phyloP scores from a whole-genome alignment of 2,888 invertebrate genomes.

The Alsophila aescularia region DNA sequence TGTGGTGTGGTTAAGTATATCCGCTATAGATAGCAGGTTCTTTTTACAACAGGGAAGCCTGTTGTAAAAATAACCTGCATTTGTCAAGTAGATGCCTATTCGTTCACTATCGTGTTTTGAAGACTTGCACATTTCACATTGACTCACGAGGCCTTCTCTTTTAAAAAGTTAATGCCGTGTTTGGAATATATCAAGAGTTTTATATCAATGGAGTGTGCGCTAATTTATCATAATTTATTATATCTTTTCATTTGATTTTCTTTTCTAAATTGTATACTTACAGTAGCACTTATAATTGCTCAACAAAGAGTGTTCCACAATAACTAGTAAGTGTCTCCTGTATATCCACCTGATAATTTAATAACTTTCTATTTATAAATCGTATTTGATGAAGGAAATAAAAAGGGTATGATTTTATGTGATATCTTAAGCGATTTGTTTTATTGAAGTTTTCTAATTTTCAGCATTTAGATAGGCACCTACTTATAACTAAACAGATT shows the following conservation, averaged over 20 bases:
- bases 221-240: conserved; percentile 1
- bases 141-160: too few species aligned
- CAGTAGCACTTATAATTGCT: conserved; percentile 74
- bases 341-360: conserved; percentile 72
- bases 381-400: conserved; percentile 71
- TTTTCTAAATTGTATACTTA: conserved; percentile 23
- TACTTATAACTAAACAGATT: too few species aligned
- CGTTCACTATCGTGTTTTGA: too few species aligned
- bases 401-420: conserved; percentile 80
- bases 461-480: too few species aligned
- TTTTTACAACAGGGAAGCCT: too few species aligned
- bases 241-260: neutral
- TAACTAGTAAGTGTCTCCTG: conserved; percentile 53
- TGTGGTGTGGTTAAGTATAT: too few species aligned
- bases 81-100: too few species aligned
- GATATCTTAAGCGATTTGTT: conserved; percentile 63
- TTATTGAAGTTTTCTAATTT: conserved; percentile 40
- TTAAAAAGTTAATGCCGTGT: neutral
- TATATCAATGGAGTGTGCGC: conserved; percentile 22
- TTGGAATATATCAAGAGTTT: neutral
- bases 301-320: conserved; percentile 58
- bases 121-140: too few species aligned
- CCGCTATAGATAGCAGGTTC: too few species aligned
- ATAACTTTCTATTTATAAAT: conserved; percentile 76
- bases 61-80: too few species aligned